Percentiles rank a stretch among this genome's conserved stretches.
Conservation (phyloP, 2,113 vertebrate species). For the Gallinago media region DNA sequence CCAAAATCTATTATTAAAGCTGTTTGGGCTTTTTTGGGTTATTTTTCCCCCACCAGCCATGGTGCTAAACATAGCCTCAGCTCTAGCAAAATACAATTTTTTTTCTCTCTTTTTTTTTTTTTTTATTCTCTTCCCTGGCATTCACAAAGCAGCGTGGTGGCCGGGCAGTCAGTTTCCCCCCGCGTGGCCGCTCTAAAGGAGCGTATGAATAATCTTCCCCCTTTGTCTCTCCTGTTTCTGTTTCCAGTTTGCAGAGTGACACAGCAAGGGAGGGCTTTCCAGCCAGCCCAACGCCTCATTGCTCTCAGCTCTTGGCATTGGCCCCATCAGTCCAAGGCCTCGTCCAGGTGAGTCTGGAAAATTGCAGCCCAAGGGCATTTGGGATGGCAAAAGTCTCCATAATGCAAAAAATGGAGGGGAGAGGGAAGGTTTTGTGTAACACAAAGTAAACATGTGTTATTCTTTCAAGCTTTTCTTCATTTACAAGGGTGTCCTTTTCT, state of each 20-base stretch:
- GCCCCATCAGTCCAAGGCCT: background rate
- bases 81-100: background rate
- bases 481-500: fast-evolving
- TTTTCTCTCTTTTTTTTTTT: too few relatives aligned
- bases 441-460: background rate
- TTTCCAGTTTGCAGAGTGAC: background rate
- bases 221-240: background rate
- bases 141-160: background rate
- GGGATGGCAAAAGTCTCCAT: background rate
- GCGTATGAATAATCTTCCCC: background rate
- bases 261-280: background rate
- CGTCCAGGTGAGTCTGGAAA: background rate
- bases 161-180: background rate
- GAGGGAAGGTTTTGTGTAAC: background rate
- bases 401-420: background rate
- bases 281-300: background rate
- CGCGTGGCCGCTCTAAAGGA: background rate
- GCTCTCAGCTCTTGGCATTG: background rate
- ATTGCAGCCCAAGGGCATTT: background rate
- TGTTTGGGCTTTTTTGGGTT: background rate
- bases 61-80: background rate
- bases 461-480: background rate
- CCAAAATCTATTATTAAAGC: slow-evolving; percentile 32
- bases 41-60: background rate
- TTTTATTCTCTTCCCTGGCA: background rate